These are phyloP conservation scores for Acanthopagrus latus DNA, from an alignment of 2,797 vertebrate species.

Conservation along the genomic window DNA sequence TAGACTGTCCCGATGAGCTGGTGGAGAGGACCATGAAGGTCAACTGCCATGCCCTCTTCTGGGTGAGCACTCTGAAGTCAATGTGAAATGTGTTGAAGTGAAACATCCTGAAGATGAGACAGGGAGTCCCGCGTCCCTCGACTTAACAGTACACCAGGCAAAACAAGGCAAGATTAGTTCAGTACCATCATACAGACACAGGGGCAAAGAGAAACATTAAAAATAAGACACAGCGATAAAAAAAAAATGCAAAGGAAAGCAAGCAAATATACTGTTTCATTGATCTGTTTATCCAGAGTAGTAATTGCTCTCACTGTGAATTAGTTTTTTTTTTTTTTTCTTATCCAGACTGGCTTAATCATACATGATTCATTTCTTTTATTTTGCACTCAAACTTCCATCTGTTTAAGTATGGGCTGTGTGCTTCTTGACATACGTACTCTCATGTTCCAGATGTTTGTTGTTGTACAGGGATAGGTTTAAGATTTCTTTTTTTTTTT, in stretches of 20 bases:
- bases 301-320: background rate
- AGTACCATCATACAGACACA: too few relatives aligned
- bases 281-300: background rate
- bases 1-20: slow-evolving; percentile 79
- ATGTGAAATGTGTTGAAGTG: background rate
- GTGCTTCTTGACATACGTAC: too few relatives aligned
- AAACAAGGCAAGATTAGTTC: too few relatives aligned
- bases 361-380: too few relatives aligned
- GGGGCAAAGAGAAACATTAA: too few relatives aligned
- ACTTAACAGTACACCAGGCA: background rate
- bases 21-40: slow-evolving; percentile 83
- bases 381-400: too few relatives aligned
- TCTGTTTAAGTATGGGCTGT: too few relatives aligned
- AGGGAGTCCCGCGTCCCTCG: background rate
- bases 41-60: slow-evolving; percentile 84
- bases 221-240: background rate
- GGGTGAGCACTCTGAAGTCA: slow-evolving; percentile 68
- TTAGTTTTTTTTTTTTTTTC: too few relatives aligned
- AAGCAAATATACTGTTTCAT: background rate
- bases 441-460: too few relatives aligned
- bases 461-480: too few relatives aligned
- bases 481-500: too few relatives aligned
- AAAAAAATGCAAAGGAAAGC: background rate
- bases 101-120: background rate
- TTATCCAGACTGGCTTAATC: too few relatives aligned